Conservation (phyloP, 1,140 invertebrate species). For the Leptinotarsa defecta region DNA sequence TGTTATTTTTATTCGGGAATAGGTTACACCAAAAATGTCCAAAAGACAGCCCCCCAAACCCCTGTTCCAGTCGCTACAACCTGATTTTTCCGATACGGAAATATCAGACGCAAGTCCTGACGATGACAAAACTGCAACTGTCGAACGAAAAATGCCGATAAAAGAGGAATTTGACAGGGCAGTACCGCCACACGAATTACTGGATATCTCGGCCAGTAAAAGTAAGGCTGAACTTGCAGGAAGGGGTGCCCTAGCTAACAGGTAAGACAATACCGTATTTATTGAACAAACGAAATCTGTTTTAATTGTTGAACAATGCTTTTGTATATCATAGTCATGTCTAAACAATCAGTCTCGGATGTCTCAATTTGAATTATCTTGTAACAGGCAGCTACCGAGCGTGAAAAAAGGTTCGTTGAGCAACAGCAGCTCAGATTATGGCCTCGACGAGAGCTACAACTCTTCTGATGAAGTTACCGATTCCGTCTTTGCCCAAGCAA, state of each 20-base stretch:
- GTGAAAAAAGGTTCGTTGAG: conserved; percentile 55
- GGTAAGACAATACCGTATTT: conserved; percentile 3
- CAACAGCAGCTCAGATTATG: conserved; percentile 66
- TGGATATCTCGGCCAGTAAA: conserved; percentile 86
- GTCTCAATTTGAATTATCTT: neutral
- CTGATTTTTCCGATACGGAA: conserved; percentile 72
- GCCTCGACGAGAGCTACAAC: conserved; percentile 72
- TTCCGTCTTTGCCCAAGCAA: conserved; percentile 56
- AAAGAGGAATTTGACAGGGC: conserved; percentile 85
- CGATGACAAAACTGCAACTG: conserved; percentile 74
- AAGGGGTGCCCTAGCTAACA: conserved; percentile 65
- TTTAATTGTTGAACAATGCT: neutral
- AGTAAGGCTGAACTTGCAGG: conserved; percentile 86
- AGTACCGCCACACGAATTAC: conserved; percentile 79
- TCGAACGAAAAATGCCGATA: conserved; percentile 72
- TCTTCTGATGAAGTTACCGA: conserved; percentile 69
- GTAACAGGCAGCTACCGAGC: conserved; percentile 57
- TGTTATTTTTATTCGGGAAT: conserved; percentile 31
- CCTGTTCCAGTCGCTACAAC: conserved; percentile 66
- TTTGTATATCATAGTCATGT: neutral
- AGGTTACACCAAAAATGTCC: conserved; percentile 74
- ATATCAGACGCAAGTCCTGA: conserved; percentile 74
- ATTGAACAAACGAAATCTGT: neutral
- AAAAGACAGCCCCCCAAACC: conserved; percentile 72
- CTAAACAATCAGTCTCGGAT: neutral